A percentile compares a stretch with the other conserved stretches of the same genome.
phyloP scores from a whole-genome alignment of 2,797 vertebrate genomes.

The Tragelaphus oryx region DNA sequence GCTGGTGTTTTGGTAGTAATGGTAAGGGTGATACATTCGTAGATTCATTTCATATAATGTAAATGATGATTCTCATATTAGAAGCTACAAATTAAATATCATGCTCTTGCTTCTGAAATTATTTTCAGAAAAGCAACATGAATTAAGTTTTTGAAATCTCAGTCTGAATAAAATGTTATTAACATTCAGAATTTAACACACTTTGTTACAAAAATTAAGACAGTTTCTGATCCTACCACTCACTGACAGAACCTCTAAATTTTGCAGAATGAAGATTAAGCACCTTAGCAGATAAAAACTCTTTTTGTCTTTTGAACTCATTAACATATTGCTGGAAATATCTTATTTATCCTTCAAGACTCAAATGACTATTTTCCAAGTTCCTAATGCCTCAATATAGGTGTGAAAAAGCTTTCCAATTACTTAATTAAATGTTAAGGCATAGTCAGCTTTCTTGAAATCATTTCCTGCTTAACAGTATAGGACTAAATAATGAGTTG shows the following conservation, averaged over 20 bases:
- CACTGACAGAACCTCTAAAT: not conserved
- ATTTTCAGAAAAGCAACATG: not conserved
- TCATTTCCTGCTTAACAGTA: not conserved
- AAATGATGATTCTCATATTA: not conserved
- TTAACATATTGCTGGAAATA: accelerated
- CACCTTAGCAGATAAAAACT: not conserved
- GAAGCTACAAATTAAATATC: not conserved
- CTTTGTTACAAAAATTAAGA: not conserved
- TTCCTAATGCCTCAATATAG: not conserved
- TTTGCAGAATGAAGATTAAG: not conserved
- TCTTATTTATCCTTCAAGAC: not conserved
- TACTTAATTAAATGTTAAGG: not conserved
- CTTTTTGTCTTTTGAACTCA: not conserved
- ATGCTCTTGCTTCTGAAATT: not conserved
- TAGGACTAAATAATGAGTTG: not conserved
- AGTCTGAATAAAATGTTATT: not conserved
- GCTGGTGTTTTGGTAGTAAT: conserved; percentile 87
- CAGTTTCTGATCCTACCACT: not conserved
- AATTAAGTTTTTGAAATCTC: not conserved
- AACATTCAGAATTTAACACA: not conserved
- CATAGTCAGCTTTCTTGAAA: not conserved
- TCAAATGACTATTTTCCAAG: not conserved
- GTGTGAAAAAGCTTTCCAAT: not conserved
- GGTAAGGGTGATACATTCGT: conserved; percentile 77
- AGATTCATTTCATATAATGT: not conserved